Percentiles rank a stretch among this genome's conserved stretches.
phyloP scores from a whole-genome alignment of 2,888 invertebrate species.

The Trachelus tabidus region DNA sequence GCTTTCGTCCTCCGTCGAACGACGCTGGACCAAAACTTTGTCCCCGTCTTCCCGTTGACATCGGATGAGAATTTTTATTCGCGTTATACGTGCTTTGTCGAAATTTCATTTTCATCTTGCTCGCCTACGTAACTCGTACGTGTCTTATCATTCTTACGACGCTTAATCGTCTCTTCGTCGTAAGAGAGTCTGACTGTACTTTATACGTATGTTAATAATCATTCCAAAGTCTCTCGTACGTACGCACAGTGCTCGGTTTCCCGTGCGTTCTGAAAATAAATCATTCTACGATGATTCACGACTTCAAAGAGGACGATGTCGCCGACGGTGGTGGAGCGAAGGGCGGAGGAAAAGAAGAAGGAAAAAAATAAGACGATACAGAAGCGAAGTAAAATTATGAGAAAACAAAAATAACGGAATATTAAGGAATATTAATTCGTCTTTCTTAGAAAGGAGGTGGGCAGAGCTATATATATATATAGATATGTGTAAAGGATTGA shows the following conservation, averaged over 20 bases:
- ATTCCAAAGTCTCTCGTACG: background rate
- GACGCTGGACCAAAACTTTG: conserved; percentile 17
- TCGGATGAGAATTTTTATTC: conserved; percentile 10
- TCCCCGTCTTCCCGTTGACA: conserved; percentile 28
- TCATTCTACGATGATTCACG: conserved; percentile 19
- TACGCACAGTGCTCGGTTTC: background rate
- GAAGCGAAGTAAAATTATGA: background rate
- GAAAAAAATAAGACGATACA: background rate
- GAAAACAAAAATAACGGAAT: background rate
- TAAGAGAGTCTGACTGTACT: background rate
- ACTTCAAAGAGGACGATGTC: conserved; percentile 29
- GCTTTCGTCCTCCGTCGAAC: background rate
- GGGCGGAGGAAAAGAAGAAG: background rate
- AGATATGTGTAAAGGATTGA: conserved; percentile 2
- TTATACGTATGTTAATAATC: background rate
- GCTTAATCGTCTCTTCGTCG: background rate
- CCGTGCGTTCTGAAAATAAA: conserved; percentile 23
- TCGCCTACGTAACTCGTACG: background rate
- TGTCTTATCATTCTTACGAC: background rate
- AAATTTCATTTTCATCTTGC: background rate
- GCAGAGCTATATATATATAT: background rate
- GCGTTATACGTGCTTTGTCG: background rate
- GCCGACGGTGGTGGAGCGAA: background rate
- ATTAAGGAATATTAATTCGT: conserved; percentile 8
- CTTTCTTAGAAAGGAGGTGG: conserved; percentile 36